Evolutionary conservation across 2,113 vertebrate species (phyloP).

Genomic region (Cololabis saira): DNA sequence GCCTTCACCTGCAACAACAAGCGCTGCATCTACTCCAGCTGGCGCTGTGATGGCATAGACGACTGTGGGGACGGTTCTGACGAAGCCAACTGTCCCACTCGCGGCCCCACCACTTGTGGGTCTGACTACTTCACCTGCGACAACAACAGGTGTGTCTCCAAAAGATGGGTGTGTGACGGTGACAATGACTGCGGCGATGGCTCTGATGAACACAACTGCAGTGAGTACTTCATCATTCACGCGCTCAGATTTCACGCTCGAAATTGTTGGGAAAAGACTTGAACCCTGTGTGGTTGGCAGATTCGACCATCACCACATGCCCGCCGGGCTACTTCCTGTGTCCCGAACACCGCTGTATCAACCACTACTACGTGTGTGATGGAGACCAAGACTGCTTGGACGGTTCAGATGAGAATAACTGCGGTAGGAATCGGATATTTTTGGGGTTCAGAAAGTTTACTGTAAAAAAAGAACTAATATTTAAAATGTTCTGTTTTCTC

Average conservation of each 20-base stretch:
- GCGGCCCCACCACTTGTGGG: slow-evolving; percentile 59
- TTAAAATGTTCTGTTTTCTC: neutral
- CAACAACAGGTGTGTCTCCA: slow-evolving; percentile 68
- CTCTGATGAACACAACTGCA: slow-evolving; percentile 77
- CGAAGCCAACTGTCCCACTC: slow-evolving; percentile 72
- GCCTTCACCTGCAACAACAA: slow-evolving; percentile 78
- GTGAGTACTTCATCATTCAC: slow-evolving; percentile 48
- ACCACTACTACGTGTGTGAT: slow-evolving; percentile 66
- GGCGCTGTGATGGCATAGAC: slow-evolving; percentile 77
- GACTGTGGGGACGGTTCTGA: slow-evolving; percentile 80
- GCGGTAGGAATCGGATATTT: slow-evolving; percentile 54
- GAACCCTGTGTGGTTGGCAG: slow-evolving; percentile 39
- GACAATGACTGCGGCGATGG: slow-evolving; percentile 74
- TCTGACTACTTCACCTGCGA: slow-evolving; percentile 62
- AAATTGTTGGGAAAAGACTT: neutral
- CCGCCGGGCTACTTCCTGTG: slow-evolving; percentile 71
- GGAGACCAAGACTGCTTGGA: slow-evolving; percentile 80
- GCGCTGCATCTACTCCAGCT: slow-evolving; percentile 65
- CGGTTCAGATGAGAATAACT: slow-evolving; percentile 76
- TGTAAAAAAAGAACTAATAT: neutral
- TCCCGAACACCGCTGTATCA: slow-evolving; percentile 76
- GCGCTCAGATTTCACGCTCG: neutral
- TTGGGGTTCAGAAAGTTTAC: neutral
- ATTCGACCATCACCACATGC: slow-evolving; percentile 71
- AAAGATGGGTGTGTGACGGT: slow-evolving; percentile 67